Percentiles rank a stretch among this genome's conserved stretches.
These are phyloP conservation scores for Xestia rhomboidea DNA, from an alignment of 2,888 invertebrate genomes.

Conservation along the genomic window DNA sequence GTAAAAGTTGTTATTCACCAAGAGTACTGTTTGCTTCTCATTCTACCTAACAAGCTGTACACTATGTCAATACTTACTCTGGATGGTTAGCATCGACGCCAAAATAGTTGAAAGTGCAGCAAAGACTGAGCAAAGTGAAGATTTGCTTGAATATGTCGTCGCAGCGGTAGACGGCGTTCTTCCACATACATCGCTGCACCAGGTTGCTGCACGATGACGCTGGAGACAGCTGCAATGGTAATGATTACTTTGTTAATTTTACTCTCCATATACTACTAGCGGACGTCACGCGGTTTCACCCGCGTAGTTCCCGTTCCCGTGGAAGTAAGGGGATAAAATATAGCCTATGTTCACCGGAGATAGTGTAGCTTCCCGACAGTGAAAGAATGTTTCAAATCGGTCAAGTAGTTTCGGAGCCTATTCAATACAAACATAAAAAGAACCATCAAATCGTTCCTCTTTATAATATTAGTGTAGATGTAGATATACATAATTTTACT, in stretches of 20 bases:
- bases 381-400: too few species aligned
- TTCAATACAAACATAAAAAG: too few species aligned
- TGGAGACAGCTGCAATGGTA: slow-evolving; percentile 85
- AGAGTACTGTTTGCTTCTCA: background rate
- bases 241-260: background rate
- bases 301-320: too few species aligned
- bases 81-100: slow-evolving; percentile 73
- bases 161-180: slow-evolving; percentile 88
- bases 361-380: too few species aligned
- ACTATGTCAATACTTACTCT: slow-evolving; percentile 40
- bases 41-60: background rate
- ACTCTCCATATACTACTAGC: too few species aligned
- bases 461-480: too few species aligned
- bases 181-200: slow-evolving; percentile 91
- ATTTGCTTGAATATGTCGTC: slow-evolving; percentile 87
- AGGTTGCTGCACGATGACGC: slow-evolving; percentile 85
- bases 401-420: too few species aligned
- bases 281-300: too few species aligned
- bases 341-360: too few species aligned
- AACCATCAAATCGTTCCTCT: too few species aligned
- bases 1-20: background rate
- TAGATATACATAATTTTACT: too few species aligned
- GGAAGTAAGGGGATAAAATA: too few species aligned
- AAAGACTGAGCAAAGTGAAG: slow-evolving; percentile 88
- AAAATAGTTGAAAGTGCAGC: slow-evolving; percentile 92